Percentiles rank a stretch among this genome's conserved stretches.
Evolutionary conservation across 2,797 vertebrate genomes (phyloP).

Genomic region (Anolis apletophallus): DNA sequence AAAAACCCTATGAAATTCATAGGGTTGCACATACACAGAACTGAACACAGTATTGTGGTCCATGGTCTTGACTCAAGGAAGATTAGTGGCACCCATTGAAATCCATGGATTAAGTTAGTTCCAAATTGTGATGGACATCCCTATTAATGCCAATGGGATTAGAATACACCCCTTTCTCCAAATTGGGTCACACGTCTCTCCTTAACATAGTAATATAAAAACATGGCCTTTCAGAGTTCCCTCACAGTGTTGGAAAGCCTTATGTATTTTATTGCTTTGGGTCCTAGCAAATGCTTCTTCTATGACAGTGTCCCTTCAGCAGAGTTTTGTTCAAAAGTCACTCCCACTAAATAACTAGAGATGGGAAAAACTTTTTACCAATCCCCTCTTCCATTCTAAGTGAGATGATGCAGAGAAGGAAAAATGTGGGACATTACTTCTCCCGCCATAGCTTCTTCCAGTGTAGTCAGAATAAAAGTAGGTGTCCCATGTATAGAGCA

Average conservation of each 20-base stretch:
- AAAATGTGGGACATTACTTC: background rate
- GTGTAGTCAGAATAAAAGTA: too few species aligned
- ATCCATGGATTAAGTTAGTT: background rate
- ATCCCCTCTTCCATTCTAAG: background rate
- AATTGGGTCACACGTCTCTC: background rate
- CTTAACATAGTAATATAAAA: background rate
- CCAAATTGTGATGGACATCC: background rate
- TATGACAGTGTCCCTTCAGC: background rate
- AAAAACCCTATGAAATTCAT: too few species aligned
- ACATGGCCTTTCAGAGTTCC: background rate
- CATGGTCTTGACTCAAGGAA: background rate
- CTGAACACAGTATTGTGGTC: background rate
- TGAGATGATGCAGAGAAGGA: background rate
- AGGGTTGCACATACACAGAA: too few species aligned
- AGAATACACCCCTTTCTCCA: background rate
- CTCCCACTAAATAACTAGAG: background rate
- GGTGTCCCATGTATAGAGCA: background rate
- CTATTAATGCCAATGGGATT: background rate
- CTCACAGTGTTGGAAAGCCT: slow-evolving; percentile 35
- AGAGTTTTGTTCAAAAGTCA: background rate
- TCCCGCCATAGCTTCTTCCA: background rate
- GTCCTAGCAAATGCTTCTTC: background rate
- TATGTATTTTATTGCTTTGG: background rate
- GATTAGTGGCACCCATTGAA: background rate
- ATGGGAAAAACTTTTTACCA: background rate